phyloP scores from a whole-genome alignment of 2,797 vertebrate species.

The Paguma larvata region DNA sequence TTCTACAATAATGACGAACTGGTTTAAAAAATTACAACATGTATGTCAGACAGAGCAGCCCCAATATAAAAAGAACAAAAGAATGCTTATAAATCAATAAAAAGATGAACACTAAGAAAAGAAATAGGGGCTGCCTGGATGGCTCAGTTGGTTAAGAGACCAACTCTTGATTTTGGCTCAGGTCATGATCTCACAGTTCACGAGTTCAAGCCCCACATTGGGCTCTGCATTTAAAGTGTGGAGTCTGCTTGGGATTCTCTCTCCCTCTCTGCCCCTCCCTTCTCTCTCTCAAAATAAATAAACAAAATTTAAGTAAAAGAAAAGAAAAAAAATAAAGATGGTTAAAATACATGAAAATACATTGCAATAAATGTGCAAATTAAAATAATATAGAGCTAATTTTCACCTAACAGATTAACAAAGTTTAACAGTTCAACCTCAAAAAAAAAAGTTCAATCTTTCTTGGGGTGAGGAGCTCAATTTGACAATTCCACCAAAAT shows the following conservation, averaged over 20 bases:
- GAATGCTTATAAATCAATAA: background rate
- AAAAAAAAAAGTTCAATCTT: background rate
- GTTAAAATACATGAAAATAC: background rate
- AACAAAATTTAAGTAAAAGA: too few relatives aligned
- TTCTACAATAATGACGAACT: background rate
- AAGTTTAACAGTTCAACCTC: background rate
- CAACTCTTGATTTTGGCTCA: too few relatives aligned
- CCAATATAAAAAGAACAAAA: background rate
- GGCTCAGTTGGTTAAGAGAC: too few relatives aligned
- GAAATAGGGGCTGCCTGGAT: too few relatives aligned
- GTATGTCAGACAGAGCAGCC: background rate
- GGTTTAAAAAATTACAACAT: background rate
- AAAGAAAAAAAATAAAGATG: background rate
- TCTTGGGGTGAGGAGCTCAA: background rate
- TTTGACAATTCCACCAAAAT: conserved; percentile 22
- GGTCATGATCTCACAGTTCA: too few relatives aligned
- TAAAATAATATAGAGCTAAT: background rate
- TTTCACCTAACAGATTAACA: background rate
- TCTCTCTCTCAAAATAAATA: too few relatives aligned
- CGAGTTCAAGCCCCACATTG: too few relatives aligned
- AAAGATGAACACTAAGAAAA: background rate
- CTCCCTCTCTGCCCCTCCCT: too few relatives aligned
- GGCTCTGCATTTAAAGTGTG: too few relatives aligned
- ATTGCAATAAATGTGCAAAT: background rate
- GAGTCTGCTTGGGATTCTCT: too few relatives aligned